Percentiles rank a stretch among this genome's conserved stretches.
Evolutionary conservation across 2,888 invertebrate species (phyloP).

Genomic region (Drosophila leonis): DNA sequence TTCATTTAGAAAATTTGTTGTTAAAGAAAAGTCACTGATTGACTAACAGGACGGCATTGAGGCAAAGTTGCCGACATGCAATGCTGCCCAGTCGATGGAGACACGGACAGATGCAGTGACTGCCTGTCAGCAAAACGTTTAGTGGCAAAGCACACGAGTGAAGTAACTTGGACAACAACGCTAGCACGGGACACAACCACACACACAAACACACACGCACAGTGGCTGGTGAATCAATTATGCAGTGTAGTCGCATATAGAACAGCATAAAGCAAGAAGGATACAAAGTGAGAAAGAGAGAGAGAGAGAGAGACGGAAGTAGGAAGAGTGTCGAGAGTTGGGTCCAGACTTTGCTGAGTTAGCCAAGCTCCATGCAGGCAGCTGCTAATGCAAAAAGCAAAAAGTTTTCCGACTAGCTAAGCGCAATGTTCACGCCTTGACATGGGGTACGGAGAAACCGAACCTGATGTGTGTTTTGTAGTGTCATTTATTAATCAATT

Average conservation of each 20-base stretch:
- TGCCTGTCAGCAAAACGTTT: conserved; percentile 79
- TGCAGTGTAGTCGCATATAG: conserved; percentile 41
- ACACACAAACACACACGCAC: conserved; percentile 24
- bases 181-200: conserved; percentile 9
- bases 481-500: conserved; percentile 50
- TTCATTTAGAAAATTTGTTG: conserved; percentile 78
- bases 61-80: conserved; percentile 48
- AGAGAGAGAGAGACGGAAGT: neutral
- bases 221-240: conserved; percentile 74
- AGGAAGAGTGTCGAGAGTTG: neutral
- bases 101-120: conserved; percentile 64
- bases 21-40: conserved; percentile 78
- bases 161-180: conserved; percentile 17
- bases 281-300: neutral
- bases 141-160: conserved; percentile 63
- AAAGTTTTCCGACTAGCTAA: conserved; percentile 62
- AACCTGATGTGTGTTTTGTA: conserved; percentile 16
- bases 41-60: conserved; percentile 68
- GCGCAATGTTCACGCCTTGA: conserved; percentile 62
- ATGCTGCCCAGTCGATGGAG: conserved; percentile 22
- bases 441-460: neutral
- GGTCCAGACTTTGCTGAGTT: conserved; percentile 43
- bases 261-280: conserved; percentile 6
- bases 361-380: conserved; percentile 56
- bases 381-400: conserved; percentile 76